Evolutionary conservation across 2,797 vertebrate genomes (phyloP), one percentile per base, ranked within the genome.

Genomic region (Chromis chromis): DNA sequence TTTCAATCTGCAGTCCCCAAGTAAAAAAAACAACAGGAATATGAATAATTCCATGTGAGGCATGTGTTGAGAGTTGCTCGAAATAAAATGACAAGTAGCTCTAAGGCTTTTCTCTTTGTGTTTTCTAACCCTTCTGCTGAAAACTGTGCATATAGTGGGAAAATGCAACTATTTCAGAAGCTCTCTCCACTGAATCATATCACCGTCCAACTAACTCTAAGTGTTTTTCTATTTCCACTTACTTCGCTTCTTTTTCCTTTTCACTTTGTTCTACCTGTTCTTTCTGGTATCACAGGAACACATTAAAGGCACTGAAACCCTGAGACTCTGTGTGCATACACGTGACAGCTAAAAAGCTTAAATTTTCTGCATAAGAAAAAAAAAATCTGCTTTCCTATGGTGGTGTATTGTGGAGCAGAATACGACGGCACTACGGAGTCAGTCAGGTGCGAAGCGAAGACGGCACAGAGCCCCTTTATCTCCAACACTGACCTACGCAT

Each of bases 381-480:
- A 61, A 36, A 40, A 44, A 31, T n/a, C 0, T 31, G 49, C 22
- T 65, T 63, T 62, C 36, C 31, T 16, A 44, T 31, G 13, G 31
- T 13, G 44, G 55, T 12, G 39, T 1, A 65, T 62, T 3, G 0
- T 31, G 16, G 0, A 28, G 36, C 6, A 70, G 62, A 74, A 71
- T 52, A 63, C 79, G 27, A 81, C 84, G 70, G 39, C 53, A 9
- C 21, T 9, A 40, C 44, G 1, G 48, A 22, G 70, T 72, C 70
- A 73, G 27, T 76, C 77, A 70, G 65, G 65, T 78, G 84, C 62
- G 53, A 84, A 76, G 83, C 48, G 53, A 84, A 69, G 78, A 83
- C 52, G 13, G 33, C 74, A 22, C 13, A 39, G 60, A 3, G 28
- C 54, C 50, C 52, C 67, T 74, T 76, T 58, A 83, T 69, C 70